Conservation (phyloP, 2,888 invertebrate genomes). For the Cataglyphis rosenhaueri region DNA sequence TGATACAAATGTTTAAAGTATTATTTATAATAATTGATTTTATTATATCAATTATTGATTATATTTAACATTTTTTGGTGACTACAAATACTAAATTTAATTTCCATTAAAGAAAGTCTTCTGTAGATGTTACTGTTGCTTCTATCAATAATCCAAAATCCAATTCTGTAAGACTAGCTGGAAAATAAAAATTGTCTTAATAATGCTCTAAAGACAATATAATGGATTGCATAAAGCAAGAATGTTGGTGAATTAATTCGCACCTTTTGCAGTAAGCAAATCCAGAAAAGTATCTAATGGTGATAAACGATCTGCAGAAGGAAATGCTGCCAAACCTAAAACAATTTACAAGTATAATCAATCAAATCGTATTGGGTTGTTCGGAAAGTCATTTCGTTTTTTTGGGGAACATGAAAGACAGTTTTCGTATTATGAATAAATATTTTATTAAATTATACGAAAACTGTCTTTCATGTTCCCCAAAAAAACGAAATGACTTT, state of each 20-base stretch:
- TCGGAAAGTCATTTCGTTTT: too few species aligned
- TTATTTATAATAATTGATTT: conserved; percentile 13
- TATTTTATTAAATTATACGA: too few species aligned
- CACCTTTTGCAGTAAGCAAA: conserved; percentile 92
- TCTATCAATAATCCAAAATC: conserved; percentile 95
- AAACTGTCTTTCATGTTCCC: too few species aligned
- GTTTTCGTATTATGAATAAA: too few species aligned
- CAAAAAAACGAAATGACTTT: too few species aligned
- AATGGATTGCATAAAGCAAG: not conserved
- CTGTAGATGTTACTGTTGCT: conserved; percentile 90
- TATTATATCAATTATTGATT: not conserved
- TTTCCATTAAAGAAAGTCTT: conserved; percentile 85
- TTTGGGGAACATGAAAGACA: too few species aligned
- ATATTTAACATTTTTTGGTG: not conserved
- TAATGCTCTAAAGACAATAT: not conserved
- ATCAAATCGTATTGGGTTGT: too few species aligned
- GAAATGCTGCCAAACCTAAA: conserved; percentile 90
- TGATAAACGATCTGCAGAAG: conserved; percentile 90
- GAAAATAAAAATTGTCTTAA: conserved; percentile 63
- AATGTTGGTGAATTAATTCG: conserved; percentile 5
- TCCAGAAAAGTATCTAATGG: conserved; percentile 95
- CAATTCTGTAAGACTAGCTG: conserved; percentile 93
- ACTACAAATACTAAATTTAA: conserved; percentile 16
- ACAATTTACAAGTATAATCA: conserved; percentile 1
- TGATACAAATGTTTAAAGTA: conserved; percentile 15